Evolutionary conservation across 1,140 invertebrate species (phyloP).

Genomic region (Panulirus ornatus): DNA sequence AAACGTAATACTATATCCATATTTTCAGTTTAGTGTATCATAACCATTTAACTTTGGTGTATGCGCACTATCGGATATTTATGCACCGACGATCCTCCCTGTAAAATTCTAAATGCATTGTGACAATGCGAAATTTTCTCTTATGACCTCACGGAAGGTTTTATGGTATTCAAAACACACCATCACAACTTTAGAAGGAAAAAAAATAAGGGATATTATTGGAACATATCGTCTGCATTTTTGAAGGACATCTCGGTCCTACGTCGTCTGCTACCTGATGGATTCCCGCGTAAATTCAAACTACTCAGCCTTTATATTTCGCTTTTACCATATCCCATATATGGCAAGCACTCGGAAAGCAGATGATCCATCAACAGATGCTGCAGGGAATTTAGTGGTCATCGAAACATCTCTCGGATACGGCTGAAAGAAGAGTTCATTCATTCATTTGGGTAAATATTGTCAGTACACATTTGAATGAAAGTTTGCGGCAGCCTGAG

Average conservation of each 20-base stretch:
- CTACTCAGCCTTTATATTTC: not conserved
- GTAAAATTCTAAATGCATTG: not conserved
- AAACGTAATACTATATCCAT: not conserved
- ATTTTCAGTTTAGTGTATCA: not conserved
- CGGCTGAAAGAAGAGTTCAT: not conserved
- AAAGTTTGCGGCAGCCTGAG: not conserved
- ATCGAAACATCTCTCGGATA: not conserved
- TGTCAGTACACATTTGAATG: slow-evolving; percentile 31
- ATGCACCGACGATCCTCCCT: not conserved
- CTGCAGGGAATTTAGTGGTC: not conserved
- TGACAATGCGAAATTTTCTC: not conserved
- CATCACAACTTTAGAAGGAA: slow-evolving; percentile 6
- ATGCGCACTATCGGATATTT: not conserved
- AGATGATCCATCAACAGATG: not conserved
- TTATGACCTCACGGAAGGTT: not conserved
- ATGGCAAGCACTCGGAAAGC: not conserved
- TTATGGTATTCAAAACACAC: not conserved
- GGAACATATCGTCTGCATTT: slow-evolving; percentile 73
- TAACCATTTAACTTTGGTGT: slow-evolving; percentile 5
- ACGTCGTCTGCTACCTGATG: slow-evolving; percentile 63
- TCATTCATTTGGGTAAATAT: slow-evolving; percentile 24
- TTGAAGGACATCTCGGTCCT: slow-evolving; percentile 59
- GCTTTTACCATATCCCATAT: not conserved
- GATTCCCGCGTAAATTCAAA: slow-evolving; percentile 51
- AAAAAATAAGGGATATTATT: slow-evolving; percentile 50